These are phyloP conservation scores for Sussaba pulchella DNA, from an alignment of 2,888 invertebrate species.

Conservation along the genomic window DNA sequence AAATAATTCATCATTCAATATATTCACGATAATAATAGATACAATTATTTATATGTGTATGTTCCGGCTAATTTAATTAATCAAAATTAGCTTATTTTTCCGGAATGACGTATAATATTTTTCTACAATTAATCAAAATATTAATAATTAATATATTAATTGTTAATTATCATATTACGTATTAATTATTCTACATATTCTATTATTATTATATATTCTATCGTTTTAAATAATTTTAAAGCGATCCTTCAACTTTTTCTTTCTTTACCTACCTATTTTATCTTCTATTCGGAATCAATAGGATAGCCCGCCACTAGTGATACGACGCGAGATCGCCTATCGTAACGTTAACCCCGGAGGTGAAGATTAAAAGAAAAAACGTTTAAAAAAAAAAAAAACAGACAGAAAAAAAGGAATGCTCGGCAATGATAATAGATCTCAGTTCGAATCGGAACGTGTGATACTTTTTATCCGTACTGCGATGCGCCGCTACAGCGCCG, in stretches of 20 bases:
- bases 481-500: neutral
- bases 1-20: too few species aligned
- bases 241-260: neutral
- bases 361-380: neutral
- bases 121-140: too few species aligned
- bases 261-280: too few species aligned
- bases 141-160: too few species aligned
- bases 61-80: too few species aligned
- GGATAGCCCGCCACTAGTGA: neutral
- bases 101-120: too few species aligned
- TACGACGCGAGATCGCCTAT: neutral
- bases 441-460: constrained; percentile 57
- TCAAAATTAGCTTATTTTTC: too few species aligned
- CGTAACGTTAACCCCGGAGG: constrained; percentile 12
- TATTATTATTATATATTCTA: too few species aligned
- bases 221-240: neutral
- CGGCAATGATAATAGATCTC: constrained; percentile 44
- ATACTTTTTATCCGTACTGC: constrained; percentile 47
- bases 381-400: neutral
- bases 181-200: too few species aligned
- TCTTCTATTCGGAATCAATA: neutral
- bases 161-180: too few species aligned
- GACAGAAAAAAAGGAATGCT: constrained; percentile 1
- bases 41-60: too few species aligned
- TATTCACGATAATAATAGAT: too few species aligned